phyloP scores from a whole-genome alignment of 2,888 invertebrate species.

The Vannuccia rotundouncinata region DNA sequence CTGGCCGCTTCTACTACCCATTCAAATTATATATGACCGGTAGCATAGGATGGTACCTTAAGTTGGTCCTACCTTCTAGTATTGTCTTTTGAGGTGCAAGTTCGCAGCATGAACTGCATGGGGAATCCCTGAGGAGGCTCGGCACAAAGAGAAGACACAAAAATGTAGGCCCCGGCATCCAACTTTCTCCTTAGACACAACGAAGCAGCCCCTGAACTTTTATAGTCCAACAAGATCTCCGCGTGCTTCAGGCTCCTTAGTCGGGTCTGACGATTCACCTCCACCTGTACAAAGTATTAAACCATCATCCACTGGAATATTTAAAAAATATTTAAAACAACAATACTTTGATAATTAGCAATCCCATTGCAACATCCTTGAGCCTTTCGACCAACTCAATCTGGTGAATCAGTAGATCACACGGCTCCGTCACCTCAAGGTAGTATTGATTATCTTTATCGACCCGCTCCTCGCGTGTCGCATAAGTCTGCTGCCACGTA shows the following conservation, averaged over 20 bases:
- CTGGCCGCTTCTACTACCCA: no score
- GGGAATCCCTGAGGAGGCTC: background rate
- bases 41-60: no score
- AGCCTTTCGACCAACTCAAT: background rate
- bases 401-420: conserved; percentile 1
- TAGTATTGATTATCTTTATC: background rate
- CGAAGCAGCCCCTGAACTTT: background rate
- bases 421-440: background rate
- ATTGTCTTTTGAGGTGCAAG: background rate
- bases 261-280: conserved; percentile 10
- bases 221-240: background rate
- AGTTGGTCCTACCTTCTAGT: background rate
- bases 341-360: background rate
- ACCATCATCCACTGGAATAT: no score
- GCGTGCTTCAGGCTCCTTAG: background rate
- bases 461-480: background rate
- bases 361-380: background rate
- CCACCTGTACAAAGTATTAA: no score
- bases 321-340: background rate
- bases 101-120: conserved; percentile 3
- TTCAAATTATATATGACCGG: no score
- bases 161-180: background rate
- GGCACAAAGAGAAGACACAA: background rate
- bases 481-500: background rate
- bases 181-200: background rate